Base-by-base conservation (phyloP, 2,888 invertebrate genomes). In the Cylloceria caligata region DNA sequence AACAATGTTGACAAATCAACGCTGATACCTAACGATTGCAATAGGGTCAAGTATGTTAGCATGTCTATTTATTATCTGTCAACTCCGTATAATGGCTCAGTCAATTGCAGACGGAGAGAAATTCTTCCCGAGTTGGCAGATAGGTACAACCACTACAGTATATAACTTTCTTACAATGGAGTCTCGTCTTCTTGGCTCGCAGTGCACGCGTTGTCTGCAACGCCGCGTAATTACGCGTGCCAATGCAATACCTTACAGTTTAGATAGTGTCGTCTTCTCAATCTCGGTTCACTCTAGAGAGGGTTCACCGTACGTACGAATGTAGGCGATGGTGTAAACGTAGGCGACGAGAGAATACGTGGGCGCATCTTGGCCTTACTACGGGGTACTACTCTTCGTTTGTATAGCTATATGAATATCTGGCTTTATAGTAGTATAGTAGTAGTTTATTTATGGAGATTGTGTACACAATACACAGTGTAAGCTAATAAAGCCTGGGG, bases 211-310 rank as follows among this genome's bases (percentile, higher is more conserved):
- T 68, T 68, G 64, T 77, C 57, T 64, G 73, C 45, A 9, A 45
- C 47, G 68, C 34, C 60, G 72, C 81, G 76, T 81, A 81, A 81
- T 81, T 81, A 78, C 77, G 73, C 77, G 64, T 77, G 68, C 73
- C 68, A 42, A 69, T 77, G 72, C 81, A 77, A 73, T 74, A 62
- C 77, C 45, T 78, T 68, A 77, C 64, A 81, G 73, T 68, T 72
- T 36, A 77, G 76, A 73, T 72, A 65, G 27, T 68, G 69, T 34
- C 55, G 73, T 73, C 69, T 52, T 57, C 69, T 77, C 77, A 81
- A 81, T 78, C 81, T 77, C 64, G 39, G 81, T 34, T 77, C 76
- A 49, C 60, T 42, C 81, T 72, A 36, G 52, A 69, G 69, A 73
- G 68, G 69, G 69, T 73, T 73, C 57, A 49, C 21, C 57, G 13